phyloP scores from a whole-genome alignment of 2,888 invertebrate species.

The Galeruca laticollis region DNA sequence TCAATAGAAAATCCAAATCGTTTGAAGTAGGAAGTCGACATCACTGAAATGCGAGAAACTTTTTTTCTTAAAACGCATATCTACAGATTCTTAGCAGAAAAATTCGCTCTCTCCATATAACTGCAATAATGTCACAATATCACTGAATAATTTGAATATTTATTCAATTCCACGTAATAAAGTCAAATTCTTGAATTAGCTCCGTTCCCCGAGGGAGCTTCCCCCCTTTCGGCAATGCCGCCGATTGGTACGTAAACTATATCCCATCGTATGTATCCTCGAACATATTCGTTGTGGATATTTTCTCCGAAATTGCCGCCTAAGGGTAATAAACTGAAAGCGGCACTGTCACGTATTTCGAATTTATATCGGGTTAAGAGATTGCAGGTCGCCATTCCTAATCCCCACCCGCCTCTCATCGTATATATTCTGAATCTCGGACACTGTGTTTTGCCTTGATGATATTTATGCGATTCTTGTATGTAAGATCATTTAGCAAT shows the following conservation, averaged over 20 bases:
- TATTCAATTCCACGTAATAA: too few species aligned
- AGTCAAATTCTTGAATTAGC: not conserved
- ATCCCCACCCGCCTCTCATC: slow-evolving; percentile 28
- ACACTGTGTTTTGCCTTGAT: not conserved
- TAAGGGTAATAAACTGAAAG: slow-evolving; percentile 55
- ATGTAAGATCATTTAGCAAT: too few species aligned
- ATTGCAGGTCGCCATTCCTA: slow-evolving; percentile 46
- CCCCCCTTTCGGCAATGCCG: not conserved
- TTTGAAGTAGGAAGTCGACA: too few species aligned
- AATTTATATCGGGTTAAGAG: slow-evolving; percentile 54
- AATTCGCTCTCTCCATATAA: too few species aligned
- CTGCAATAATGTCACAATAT: too few species aligned
- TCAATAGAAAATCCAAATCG: too few species aligned
- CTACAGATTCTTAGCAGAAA: too few species aligned
- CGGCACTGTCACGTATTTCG: slow-evolving; percentile 53
- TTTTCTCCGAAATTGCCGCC: slow-evolving; percentile 51
- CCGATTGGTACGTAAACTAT: slow-evolving; percentile 40
- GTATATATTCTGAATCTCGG: slow-evolving; percentile 10
- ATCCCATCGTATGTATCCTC: slow-evolving; percentile 42
- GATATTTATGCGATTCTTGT: not conserved
- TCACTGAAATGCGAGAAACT: too few species aligned
- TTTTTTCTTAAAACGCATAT: too few species aligned
- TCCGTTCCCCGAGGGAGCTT: too few species aligned
- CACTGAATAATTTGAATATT: too few species aligned
- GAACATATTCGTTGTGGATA: slow-evolving; percentile 50